These are phyloP conservation scores for Tachystola acroxantha DNA, from an alignment of 2,888 invertebrate species.

Conservation along the genomic window DNA sequence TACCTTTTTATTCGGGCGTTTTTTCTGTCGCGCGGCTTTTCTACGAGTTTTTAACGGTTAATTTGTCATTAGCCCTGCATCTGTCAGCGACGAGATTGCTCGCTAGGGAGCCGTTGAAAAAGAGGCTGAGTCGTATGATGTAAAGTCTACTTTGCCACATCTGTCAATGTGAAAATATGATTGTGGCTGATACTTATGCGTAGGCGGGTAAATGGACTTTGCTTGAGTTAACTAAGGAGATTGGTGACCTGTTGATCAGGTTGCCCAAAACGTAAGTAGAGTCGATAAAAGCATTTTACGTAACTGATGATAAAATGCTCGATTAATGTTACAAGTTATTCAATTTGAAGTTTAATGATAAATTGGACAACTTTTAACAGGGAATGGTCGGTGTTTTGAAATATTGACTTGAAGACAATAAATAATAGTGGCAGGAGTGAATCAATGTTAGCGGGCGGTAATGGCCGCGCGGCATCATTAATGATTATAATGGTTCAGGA, in stretches of 20 bases:
- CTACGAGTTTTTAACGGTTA: slow-evolving; percentile 60
- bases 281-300: too few species aligned
- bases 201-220: too few species aligned
- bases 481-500: slow-evolving; percentile 63
- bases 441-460: slow-evolving; percentile 39
- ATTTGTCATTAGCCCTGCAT: slow-evolving; percentile 68
- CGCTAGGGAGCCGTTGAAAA: slow-evolving; percentile 32
- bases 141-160: too few species aligned
- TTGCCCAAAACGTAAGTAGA: too few species aligned
- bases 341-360: slow-evolving; percentile 21
- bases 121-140: slow-evolving; percentile 23
- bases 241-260: too few species aligned
- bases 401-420: slow-evolving; percentile 30
- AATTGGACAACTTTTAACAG: slow-evolving; percentile 10
- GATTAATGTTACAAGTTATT: slow-evolving; percentile 8
- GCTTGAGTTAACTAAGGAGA: too few species aligned
- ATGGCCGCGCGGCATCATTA: slow-evolving; percentile 48
- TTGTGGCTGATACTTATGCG: too few species aligned
- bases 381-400: slow-evolving; percentile 12
- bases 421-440: slow-evolving; percentile 37
- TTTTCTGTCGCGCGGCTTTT: slow-evolving; percentile 42
- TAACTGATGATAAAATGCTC: too few species aligned
- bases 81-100: slow-evolving; percentile 54
- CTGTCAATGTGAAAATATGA: too few species aligned
- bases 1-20: slow-evolving; percentile 45